phyloP scores from a whole-genome alignment of 2,113 vertebrate genomes.

The Coracopsis vasa region DNA sequence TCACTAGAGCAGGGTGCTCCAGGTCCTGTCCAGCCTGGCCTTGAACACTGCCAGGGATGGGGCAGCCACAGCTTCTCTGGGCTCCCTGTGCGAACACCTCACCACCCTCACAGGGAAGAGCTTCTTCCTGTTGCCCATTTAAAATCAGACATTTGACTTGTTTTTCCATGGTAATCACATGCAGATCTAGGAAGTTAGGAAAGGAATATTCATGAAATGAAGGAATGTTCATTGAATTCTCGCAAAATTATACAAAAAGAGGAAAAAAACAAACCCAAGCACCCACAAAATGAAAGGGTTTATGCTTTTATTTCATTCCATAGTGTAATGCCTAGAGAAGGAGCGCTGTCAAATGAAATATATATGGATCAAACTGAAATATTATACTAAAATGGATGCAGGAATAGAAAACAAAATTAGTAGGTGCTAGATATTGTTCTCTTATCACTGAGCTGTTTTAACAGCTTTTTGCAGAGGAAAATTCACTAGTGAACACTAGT shows the following conservation, averaged over 20 bases:
- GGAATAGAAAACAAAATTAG: background rate
- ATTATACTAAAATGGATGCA: background rate
- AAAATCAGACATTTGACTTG: background rate
- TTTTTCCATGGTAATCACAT: background rate
- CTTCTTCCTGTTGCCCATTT: background rate
- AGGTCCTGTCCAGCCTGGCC: background rate
- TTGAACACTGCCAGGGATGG: background rate
- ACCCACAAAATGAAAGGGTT: background rate
- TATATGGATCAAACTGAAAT: background rate
- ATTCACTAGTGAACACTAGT: background rate
- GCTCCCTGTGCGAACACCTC: background rate
- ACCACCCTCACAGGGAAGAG: background rate
- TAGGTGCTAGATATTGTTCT: background rate
- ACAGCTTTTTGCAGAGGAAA: background rate
- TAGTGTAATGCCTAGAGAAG: background rate
- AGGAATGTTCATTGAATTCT: background rate
- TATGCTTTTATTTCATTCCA: background rate
- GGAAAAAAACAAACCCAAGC: rapidly evolving
- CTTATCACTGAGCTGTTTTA: background rate
- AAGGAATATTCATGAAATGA: background rate
- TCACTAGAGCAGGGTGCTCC: background rate
- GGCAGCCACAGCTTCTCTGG: background rate
- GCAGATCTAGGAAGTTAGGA: background rate
- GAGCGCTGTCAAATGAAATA: background rate
- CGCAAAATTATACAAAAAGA: background rate